These are phyloP conservation scores for Teleogryllus oceanicus DNA, from an alignment of 2,888 invertebrate genomes.

Conservation along the genomic window DNA sequence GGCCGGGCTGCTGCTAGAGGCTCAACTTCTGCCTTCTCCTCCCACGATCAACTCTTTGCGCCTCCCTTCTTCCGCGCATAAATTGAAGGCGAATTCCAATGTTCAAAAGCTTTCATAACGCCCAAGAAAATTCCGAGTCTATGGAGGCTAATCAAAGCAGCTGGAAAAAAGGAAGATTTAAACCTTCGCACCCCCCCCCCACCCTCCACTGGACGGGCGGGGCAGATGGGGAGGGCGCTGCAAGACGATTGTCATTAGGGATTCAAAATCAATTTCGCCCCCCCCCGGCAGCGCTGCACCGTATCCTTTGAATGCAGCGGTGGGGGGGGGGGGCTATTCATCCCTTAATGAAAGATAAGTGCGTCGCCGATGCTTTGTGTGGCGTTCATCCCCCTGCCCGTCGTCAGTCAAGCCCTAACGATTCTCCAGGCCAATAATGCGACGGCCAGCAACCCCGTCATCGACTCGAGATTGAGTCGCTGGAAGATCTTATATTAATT, in stretches of 20 bases:
- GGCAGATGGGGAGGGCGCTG: not conserved
- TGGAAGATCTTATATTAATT: too few species aligned
- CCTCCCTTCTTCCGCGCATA: not conserved
- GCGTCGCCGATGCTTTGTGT: not conserved
- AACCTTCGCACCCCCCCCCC: not conserved
- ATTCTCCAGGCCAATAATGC: too few species aligned
- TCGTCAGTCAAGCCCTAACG: too few species aligned
- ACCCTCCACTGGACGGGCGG: not conserved
- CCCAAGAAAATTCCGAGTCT: not conserved
- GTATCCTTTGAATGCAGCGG: not conserved
- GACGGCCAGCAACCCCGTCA: too few species aligned
- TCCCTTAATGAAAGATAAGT: not conserved
- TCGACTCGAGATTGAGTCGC: too few species aligned
- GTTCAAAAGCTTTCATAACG: slow-evolving; percentile 18
- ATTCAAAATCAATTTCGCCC: not conserved
- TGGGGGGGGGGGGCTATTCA: not conserved
- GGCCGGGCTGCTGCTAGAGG: too few species aligned
- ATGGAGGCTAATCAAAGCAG: not conserved
- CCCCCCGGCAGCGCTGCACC: not conserved
- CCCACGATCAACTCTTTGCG: too few species aligned
- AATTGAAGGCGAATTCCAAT: not conserved
- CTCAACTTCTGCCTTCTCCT: too few species aligned
- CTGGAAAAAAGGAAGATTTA: not conserved
- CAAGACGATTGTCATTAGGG: not conserved
- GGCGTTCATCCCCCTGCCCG: not conserved